A percentile compares a stretch with the other conserved stretches of the same genome.
Conservation (phyloP, 1,140 invertebrate species). For the Brachionus rubens region DNA sequence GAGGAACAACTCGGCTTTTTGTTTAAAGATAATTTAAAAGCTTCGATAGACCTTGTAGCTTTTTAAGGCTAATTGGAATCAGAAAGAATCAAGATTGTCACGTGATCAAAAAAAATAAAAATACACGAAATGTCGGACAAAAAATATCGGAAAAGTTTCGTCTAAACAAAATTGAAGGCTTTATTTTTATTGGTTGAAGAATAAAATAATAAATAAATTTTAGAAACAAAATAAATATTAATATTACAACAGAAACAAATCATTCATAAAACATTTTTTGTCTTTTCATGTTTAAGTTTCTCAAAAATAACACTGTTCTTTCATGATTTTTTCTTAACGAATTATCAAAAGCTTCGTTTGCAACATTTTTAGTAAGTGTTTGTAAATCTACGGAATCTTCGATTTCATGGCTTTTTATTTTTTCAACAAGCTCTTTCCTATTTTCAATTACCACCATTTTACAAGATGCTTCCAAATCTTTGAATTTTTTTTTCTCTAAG, state of each 20-base stretch:
- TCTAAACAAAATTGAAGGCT: too few relatives aligned
- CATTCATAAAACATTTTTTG: not conserved
- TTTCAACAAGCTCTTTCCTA: conserved; percentile 21
- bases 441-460: conserved; percentile 35
- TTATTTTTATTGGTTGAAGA: too few relatives aligned
- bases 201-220: not conserved
- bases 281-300: not conserved
- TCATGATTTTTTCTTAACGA: not conserved
- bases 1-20: too few relatives aligned
- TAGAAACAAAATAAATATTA: not conserved
- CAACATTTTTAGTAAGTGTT: not conserved
- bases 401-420: not conserved
- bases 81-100: too few relatives aligned
- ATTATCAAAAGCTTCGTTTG: not conserved
- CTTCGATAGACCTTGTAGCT: too few relatives aligned
- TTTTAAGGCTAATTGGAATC: too few relatives aligned
- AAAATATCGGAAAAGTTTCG: too few relatives aligned
- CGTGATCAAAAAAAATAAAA: too few relatives aligned
- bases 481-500: not conserved
- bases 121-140: too few relatives aligned
- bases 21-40: too few relatives aligned
- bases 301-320: not conserved
- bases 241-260: not conserved
- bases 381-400: conserved; percentile 1
- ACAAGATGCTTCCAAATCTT: not conserved